Conservation (phyloP, 1,140 invertebrate genomes). For the Pissodes strobi region DNA sequence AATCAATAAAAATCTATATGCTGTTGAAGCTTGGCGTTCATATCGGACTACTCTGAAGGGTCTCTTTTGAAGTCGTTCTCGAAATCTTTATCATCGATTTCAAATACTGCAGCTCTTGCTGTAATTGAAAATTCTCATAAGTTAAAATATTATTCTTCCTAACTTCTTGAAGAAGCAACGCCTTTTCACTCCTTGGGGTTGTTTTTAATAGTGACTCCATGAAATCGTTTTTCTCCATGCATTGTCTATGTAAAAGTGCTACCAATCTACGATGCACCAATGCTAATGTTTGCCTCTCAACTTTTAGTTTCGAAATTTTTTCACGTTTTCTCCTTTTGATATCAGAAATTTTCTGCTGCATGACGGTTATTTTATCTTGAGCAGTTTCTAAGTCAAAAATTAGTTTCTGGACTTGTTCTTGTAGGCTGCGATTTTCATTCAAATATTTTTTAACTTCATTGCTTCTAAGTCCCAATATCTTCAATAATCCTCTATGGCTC, state of each 20-base stretch:
- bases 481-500: constrained; percentile 36
- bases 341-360: constrained; percentile 29
- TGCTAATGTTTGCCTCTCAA: constrained; percentile 34
- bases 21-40: too few species aligned
- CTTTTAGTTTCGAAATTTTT: constrained; percentile 38
- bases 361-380: constrained; percentile 17
- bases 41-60: background rate
- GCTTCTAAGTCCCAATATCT: constrained; percentile 36
- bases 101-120: constrained; percentile 38
- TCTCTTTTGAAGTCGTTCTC: constrained; percentile 5
- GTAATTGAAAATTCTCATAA: constrained; percentile 43
- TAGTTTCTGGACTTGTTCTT: constrained; percentile 32
- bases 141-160: constrained; percentile 30
- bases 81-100: constrained; percentile 10
- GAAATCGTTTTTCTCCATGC: constrained; percentile 39
- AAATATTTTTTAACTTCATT: constrained; percentile 37
- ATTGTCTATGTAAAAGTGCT: constrained; percentile 39
- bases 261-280: constrained; percentile 40
- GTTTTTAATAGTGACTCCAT: constrained; percentile 28
- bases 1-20: too few species aligned
- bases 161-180: constrained; percentile 40
- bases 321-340: constrained; percentile 33
- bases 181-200: constrained; percentile 33
- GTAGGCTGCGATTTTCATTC: constrained; percentile 30
- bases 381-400: constrained; percentile 19